Evolutionary conservation across 2,888 invertebrate genomes (phyloP).

Genomic region (Mactromeris polynyma): DNA sequence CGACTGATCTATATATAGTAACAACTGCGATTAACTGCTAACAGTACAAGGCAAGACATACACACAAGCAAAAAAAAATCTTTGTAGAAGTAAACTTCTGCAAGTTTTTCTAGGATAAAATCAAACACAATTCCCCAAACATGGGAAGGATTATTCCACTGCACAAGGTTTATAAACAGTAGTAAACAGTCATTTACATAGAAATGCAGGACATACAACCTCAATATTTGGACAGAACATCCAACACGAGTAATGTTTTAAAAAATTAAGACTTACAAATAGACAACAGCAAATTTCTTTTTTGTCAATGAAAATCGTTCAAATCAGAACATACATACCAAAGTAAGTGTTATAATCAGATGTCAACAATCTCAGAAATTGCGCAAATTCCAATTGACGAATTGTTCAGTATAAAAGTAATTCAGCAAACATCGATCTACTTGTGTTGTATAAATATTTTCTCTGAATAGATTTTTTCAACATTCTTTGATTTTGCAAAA

Average conservation of each 20-base stretch:
- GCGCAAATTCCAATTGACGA: too few species aligned
- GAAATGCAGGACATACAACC: background rate
- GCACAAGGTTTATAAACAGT: background rate
- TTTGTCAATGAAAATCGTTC: background rate
- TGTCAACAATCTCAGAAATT: too few species aligned
- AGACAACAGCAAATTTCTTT: background rate
- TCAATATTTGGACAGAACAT: background rate
- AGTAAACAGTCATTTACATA: background rate
- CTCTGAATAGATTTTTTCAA: too few species aligned
- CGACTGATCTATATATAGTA: slow-evolving; percentile 5
- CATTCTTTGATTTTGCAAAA: too few species aligned
- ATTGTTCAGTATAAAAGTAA: too few species aligned
- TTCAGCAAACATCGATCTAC: too few species aligned
- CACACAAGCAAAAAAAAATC: slow-evolving; percentile 13
- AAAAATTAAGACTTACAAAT: background rate
- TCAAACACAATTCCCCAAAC: background rate
- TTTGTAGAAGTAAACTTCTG: background rate
- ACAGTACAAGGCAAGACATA: slow-evolving; percentile 27
- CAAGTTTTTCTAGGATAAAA: background rate
- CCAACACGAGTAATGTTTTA: background rate
- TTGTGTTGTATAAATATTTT: too few species aligned
- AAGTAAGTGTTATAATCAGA: too few species aligned
- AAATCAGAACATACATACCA: too few species aligned
- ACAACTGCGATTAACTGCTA: slow-evolving; percentile 25
- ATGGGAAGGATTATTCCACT: background rate